A percentile compares a stretch with the other conserved stretches of the same genome.
Evolutionary conservation across 2,113 vertebrate species (phyloP).

Genomic region (Anolis carolinensis): DNA sequence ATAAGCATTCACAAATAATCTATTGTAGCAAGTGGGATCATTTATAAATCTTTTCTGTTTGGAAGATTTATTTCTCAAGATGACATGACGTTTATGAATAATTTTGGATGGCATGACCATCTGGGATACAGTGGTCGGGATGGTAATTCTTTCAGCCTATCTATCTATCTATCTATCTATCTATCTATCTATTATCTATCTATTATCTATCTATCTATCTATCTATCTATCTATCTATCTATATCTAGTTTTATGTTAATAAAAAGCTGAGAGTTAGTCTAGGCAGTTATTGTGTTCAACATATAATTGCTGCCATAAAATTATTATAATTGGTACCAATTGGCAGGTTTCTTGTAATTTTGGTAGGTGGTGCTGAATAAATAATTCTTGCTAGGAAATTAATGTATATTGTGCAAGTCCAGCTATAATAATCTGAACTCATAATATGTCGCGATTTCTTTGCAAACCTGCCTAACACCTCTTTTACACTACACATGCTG

Average conservation of each 20-base stretch:
- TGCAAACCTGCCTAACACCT: too few species aligned
- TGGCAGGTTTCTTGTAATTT: neutral
- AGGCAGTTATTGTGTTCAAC: constrained; percentile 34
- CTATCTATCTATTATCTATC: too few species aligned
- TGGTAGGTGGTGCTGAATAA: neutral
- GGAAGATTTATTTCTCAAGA: constrained; percentile 61
- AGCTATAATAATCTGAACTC: too few species aligned
- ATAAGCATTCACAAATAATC: constrained; percentile 45
- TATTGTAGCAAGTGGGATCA: constrained; percentile 52
- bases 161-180: too few species aligned
- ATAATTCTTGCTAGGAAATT: too few species aligned
- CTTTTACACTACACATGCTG: too few species aligned
- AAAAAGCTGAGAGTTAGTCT: constrained; percentile 25
- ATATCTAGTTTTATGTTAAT: constrained; percentile 30
- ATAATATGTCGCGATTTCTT: too few species aligned
- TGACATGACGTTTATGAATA: constrained; percentile 60
- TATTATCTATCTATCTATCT: too few species aligned
- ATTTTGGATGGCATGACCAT: constrained; percentile 50
- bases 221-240: too few species aligned
- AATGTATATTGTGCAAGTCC: too few species aligned
- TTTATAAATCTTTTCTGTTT: constrained; percentile 64
- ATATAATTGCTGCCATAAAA: constrained; percentile 28
- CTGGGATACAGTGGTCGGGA: constrained; percentile 64
- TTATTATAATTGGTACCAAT: neutral
- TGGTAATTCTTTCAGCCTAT: constrained; percentile 51